phyloP scores from a whole-genome alignment of 2,113 vertebrate genomes.

The Pycnonotus jocosus region DNA sequence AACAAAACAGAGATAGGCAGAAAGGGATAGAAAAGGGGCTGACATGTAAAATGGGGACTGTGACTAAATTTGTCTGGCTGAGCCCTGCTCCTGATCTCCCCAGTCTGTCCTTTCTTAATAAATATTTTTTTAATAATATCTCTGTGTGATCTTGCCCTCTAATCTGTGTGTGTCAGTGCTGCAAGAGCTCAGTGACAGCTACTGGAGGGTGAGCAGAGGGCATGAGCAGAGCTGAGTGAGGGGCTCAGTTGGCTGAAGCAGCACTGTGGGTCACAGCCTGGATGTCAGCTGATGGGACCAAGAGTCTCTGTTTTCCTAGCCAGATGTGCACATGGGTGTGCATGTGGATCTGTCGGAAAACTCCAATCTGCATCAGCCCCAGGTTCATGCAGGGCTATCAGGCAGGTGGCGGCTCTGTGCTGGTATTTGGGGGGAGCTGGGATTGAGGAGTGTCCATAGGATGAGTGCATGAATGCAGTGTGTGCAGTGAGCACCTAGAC shows the following conservation, averaged over 20 bases:
- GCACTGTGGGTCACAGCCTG: background rate
- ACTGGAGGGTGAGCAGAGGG: background rate
- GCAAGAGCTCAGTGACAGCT: background rate
- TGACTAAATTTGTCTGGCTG: background rate
- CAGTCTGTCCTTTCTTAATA: background rate
- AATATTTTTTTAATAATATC: background rate
- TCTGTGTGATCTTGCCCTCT: rapidly evolving
- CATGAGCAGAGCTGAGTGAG: background rate
- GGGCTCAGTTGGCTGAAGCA: background rate
- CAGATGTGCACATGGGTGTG: rapidly evolving
- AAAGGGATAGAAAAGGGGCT: background rate
- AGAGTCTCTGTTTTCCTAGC: background rate
- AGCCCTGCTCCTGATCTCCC: background rate
- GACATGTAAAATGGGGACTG: rapidly evolving
- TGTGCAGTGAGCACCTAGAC: background rate
- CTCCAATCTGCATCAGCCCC: background rate
- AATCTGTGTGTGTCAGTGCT: background rate
- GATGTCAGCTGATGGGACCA: background rate
- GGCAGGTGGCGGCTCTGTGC: background rate
- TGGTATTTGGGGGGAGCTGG: rapidly evolving
- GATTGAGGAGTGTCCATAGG: rapidly evolving
- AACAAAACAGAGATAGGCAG: background rate
- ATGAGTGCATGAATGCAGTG: rapidly evolving
- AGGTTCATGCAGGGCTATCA: background rate
- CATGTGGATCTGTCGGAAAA: background rate